Conservation (phyloP, 1,140 invertebrate genomes). For the Tenebrio molitor region DNA sequence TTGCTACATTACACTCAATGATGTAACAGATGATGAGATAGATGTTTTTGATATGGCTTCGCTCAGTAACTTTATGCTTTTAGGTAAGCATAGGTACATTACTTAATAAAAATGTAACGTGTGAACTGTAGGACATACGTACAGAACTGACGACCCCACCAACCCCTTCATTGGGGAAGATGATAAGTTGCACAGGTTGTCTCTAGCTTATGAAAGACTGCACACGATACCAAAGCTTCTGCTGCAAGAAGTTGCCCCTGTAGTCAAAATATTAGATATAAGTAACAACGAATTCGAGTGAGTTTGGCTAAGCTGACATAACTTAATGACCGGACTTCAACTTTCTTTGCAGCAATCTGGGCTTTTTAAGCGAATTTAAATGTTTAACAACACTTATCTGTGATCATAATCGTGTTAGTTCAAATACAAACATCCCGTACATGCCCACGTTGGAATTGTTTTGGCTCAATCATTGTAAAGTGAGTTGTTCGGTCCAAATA, state of each 20-base stretch:
- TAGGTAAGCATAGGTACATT: slow-evolving; percentile 41
- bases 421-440: slow-evolving; percentile 75
- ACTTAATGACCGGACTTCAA: neutral
- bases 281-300: slow-evolving; percentile 81
- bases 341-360: slow-evolving; percentile 73
- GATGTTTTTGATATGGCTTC: slow-evolving; percentile 52
- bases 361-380: slow-evolving; percentile 77
- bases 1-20: slow-evolving; percentile 17
- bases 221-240: slow-evolving; percentile 72
- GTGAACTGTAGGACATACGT: neutral
- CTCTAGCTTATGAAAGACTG: slow-evolving; percentile 72
- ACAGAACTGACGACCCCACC: slow-evolving; percentile 38
- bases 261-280: slow-evolving; percentile 75
- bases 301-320: neutral
- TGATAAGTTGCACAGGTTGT: slow-evolving; percentile 67
- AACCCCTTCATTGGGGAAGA: slow-evolving; percentile 62
- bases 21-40: slow-evolving; percentile 41
- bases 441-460: slow-evolving; percentile 78
- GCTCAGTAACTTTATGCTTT: slow-evolving; percentile 45
- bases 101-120: neutral
- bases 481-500: slow-evolving; percentile 43
- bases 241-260: slow-evolving; percentile 69
- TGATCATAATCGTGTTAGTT: slow-evolving; percentile 80
- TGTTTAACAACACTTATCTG: slow-evolving; percentile 79
- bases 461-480: slow-evolving; percentile 84